Conservation (phyloP, 2,888 invertebrate species). For the Erpobdella octoculata region DNA sequence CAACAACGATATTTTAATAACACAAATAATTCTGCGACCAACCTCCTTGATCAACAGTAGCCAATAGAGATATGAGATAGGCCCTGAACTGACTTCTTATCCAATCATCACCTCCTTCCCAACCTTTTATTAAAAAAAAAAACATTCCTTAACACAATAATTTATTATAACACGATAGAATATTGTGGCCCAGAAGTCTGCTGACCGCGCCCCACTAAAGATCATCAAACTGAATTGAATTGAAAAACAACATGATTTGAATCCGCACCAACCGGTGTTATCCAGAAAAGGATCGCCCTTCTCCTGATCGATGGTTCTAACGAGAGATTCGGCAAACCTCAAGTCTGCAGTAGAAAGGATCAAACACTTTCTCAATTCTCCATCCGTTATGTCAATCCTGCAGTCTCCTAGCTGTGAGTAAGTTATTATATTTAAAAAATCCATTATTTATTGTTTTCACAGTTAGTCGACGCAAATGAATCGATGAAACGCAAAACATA, state of each 20-base stretch:
- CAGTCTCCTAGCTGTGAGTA: conserved; percentile 64
- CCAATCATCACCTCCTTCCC: conserved; percentile 94
- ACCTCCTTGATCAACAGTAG: conserved; percentile 35
- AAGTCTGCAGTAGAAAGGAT: conserved; percentile 86
- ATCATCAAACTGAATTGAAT: not conserved
- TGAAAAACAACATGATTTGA: not conserved
- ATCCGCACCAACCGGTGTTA: conserved; percentile 63
- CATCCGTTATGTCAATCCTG: conserved; percentile 74
- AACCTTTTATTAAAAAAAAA: conserved; percentile 54
- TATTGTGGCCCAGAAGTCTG: no score
- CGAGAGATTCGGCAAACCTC: conserved; percentile 85
- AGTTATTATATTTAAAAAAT: no score
- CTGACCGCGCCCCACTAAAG: not conserved
- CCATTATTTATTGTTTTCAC: no score
- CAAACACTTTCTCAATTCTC: conserved; percentile 72
- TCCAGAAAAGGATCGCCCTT: conserved; percentile 65
- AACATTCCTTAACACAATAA: no score
- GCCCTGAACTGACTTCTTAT: conserved; percentile 75
- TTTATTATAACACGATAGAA: no score
- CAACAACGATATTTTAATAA: not conserved
- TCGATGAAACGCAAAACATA: no score
- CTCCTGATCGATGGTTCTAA: conserved; percentile 57
- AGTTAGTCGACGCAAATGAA: no score
- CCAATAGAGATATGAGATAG: conserved; percentile 52
- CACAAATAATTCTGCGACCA: conserved; percentile 6